Evolutionary conservation across 2,797 vertebrate species (phyloP).

Genomic region (Scleropages formosus): DNA sequence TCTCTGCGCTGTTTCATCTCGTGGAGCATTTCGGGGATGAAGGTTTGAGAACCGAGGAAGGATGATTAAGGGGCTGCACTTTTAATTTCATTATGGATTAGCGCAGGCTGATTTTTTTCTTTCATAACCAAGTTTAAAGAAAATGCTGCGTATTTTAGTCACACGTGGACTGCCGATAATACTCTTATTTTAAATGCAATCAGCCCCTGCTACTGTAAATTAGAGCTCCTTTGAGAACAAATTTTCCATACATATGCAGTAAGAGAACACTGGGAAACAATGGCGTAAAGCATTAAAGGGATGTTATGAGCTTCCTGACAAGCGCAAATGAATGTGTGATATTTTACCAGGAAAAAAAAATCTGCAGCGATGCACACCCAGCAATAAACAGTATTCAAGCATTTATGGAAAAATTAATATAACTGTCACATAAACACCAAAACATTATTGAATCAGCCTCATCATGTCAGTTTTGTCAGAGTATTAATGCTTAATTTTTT

Average conservation of each 20-base stretch:
- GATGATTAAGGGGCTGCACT: not conserved
- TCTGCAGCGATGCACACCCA: not conserved
- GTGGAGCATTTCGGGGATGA: not conserved
- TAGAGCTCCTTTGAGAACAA: too few species aligned
- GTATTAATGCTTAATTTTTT: too few species aligned
- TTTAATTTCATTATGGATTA: not conserved
- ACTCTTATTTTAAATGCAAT: too few species aligned
- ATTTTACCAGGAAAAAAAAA: not conserved
- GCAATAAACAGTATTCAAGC: not conserved
- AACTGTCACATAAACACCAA: too few species aligned
- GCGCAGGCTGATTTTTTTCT: not conserved
- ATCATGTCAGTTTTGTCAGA: too few species aligned
- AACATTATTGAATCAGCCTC: too few species aligned
- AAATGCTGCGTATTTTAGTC: not conserved
- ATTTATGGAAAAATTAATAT: not conserved
- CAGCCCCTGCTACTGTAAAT: too few species aligned
- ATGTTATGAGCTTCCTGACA: too few species aligned
- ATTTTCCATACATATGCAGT: too few species aligned
- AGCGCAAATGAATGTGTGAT: too few species aligned
- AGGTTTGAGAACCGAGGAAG: not conserved
- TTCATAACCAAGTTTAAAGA: not conserved
- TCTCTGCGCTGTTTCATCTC: not conserved
- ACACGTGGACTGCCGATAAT: not conserved
- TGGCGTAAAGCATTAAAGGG: too few species aligned
- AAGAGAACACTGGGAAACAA: too few species aligned